Percentiles rank a stretch among this genome's conserved stretches.
Evolutionary conservation across 2,113 vertebrate species (phyloP).

Genomic region (Redunca redunca): DNA sequence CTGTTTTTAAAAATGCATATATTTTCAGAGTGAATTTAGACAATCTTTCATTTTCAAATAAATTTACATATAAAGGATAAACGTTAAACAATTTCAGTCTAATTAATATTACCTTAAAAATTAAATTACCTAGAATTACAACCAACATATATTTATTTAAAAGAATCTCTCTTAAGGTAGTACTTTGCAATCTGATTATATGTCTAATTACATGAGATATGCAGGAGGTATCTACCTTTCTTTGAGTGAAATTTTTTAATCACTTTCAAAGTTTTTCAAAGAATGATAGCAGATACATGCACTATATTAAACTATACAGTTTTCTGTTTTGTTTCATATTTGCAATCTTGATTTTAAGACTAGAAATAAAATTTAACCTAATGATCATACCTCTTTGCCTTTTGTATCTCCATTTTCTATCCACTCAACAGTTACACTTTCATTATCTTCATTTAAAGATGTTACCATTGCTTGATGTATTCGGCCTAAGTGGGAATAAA

Average conservation of each 20-base stretch:
- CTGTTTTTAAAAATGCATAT: conserved; percentile 74
- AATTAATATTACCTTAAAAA: not conserved
- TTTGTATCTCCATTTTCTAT: conserved; percentile 98
- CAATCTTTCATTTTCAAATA: not conserved
- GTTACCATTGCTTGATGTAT: conserved; percentile 99
- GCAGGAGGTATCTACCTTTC: not conserved
- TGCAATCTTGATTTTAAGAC: not conserved
- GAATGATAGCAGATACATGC: not conserved
- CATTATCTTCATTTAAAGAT: conserved; percentile 93
- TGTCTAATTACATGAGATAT: not conserved
- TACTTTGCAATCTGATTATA: not conserved
- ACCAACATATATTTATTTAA: not conserved
- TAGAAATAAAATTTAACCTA: conserved; percentile 29
- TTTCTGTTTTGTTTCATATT: conserved; percentile 3
- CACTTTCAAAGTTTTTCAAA: not conserved
- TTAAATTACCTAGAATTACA: not conserved
- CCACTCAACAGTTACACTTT: conserved; percentile 97
- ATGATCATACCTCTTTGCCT: conserved; percentile 91
- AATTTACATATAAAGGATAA: not conserved
- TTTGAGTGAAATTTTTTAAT: not conserved
- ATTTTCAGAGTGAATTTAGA: not conserved
- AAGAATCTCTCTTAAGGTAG: not conserved
- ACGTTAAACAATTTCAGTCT: not conserved
- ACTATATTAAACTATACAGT: not conserved
- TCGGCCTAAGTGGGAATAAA: conserved; percentile 83